A percentile compares a stretch with the other conserved stretches of the same genome.
Conservation (phyloP, 2,113 vertebrate genomes). For the Tinamus guttatus region DNA sequence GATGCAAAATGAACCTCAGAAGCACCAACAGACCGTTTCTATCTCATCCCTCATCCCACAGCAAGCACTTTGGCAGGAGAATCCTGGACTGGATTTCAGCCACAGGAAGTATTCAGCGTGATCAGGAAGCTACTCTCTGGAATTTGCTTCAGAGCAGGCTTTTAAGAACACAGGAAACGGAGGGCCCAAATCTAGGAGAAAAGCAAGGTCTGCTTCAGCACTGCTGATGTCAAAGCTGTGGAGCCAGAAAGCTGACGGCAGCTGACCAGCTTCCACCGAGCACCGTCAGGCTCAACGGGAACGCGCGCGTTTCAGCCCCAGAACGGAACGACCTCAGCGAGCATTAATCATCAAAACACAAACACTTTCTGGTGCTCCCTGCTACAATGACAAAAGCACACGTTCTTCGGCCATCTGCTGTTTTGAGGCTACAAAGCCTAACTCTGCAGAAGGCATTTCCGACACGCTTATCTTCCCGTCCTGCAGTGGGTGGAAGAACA, state of each 20-base stretch:
- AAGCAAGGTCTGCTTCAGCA: conserved; percentile 2
- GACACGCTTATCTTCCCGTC: neutral
- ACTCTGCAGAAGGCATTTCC: conserved; percentile 44
- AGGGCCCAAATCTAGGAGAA: neutral
- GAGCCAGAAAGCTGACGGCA: neutral
- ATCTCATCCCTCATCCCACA: neutral
- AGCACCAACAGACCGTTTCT: neutral
- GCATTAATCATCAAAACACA: conserved; percentile 42
- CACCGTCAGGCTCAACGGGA: neutral
- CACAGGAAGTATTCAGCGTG: conserved; percentile 3
- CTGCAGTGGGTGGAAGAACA: conserved; percentile 47
- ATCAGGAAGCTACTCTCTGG: conserved; percentile 7
- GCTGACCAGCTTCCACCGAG: conserved; percentile 7
- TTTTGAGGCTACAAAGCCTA: conserved; percentile 46
- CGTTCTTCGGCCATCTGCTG: conserved; percentile 56
- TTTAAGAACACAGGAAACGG: conserved; percentile 35
- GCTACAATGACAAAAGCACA: conserved; percentile 20
- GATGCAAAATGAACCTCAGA: neutral
- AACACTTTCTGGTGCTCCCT: conserved; percentile 42
- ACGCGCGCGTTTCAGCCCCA: neutral
- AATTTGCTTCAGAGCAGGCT: conserved; percentile 12
- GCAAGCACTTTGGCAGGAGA: conserved; percentile 10
- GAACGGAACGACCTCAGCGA: conserved; percentile 40
- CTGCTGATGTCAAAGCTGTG: neutral
- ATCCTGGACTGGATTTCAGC: conserved; percentile 37